Percentiles rank a stretch among this genome's conserved stretches.
These are phyloP conservation scores for Drosophila elegans DNA, from an alignment of 1,140 invertebrate species.

Conservation along the genomic window DNA sequence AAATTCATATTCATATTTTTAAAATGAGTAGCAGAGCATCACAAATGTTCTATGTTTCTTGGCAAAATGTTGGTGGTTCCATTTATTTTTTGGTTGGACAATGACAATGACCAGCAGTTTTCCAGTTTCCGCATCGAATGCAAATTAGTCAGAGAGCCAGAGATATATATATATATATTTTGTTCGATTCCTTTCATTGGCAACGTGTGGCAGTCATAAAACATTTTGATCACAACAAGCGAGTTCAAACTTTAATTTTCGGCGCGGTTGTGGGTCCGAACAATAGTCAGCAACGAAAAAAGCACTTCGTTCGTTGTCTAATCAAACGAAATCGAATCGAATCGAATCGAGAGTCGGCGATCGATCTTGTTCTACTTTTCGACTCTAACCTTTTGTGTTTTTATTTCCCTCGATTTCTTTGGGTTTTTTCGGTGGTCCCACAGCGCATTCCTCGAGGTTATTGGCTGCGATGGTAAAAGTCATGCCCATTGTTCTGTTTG, in stretches of 20 bases:
- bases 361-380: constrained; percentile 71
- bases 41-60: too few species aligned
- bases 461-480: constrained; percentile 49
- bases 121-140: constrained; percentile 49
- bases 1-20: too few species aligned
- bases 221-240: constrained; percentile 48
- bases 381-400: constrained; percentile 48
- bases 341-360: constrained; percentile 38
- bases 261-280: constrained; percentile 19
- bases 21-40: too few species aligned
- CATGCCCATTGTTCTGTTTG: constrained; percentile 46
- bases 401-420: constrained; percentile 23
- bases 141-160: constrained; percentile 49
- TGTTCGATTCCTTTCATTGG: constrained; percentile 16
- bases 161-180: constrained; percentile 1
- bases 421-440: constrained; percentile 30
- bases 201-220: constrained; percentile 52
- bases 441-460: constrained; percentile 45
- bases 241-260: constrained; percentile 28
- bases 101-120: constrained; percentile 31
- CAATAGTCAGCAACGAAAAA: constrained; percentile 27
- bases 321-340: constrained; percentile 51
- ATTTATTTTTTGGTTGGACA: background rate
- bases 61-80: background rate
- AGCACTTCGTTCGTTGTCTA: constrained; percentile 38